These are phyloP conservation scores for Equus przewalskii DNA, from an alignment of 2,113 vertebrate species.

Conservation along the genomic window DNA sequence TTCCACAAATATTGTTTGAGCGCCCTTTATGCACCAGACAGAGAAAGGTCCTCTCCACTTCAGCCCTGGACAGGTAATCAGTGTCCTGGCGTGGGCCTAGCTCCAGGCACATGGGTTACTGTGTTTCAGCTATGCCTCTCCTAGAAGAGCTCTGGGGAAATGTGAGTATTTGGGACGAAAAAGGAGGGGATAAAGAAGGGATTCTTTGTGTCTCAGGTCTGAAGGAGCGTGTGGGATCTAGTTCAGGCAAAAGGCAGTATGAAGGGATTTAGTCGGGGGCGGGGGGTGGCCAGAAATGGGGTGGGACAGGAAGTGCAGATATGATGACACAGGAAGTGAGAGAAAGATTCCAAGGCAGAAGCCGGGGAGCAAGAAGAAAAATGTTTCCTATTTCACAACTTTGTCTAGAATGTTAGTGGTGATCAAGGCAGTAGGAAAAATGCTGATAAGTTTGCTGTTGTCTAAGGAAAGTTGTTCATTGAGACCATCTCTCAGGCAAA, in stretches of 20 bases:
- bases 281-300: background rate
- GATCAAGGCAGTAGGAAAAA: background rate
- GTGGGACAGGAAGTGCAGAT: background rate
- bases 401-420: background rate
- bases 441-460: background rate
- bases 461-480: background rate
- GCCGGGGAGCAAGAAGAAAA: background rate
- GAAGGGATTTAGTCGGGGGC: background rate
- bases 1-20: background rate
- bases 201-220: background rate
- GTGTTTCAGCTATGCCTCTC: background rate
- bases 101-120: background rate
- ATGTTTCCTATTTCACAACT: conserved; percentile 7
- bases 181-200: background rate
- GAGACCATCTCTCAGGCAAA: background rate
- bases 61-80: background rate
- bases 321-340: background rate
- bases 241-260: background rate
- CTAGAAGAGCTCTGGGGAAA: background rate
- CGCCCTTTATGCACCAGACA: background rate
- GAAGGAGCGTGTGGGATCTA: background rate
- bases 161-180: background rate
- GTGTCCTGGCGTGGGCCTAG: background rate
- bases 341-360: conserved; percentile 1
- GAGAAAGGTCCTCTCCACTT: background rate